Conservation (phyloP, 2,113 vertebrate species). For the Lycocorax pyrrhopterus region DNA sequence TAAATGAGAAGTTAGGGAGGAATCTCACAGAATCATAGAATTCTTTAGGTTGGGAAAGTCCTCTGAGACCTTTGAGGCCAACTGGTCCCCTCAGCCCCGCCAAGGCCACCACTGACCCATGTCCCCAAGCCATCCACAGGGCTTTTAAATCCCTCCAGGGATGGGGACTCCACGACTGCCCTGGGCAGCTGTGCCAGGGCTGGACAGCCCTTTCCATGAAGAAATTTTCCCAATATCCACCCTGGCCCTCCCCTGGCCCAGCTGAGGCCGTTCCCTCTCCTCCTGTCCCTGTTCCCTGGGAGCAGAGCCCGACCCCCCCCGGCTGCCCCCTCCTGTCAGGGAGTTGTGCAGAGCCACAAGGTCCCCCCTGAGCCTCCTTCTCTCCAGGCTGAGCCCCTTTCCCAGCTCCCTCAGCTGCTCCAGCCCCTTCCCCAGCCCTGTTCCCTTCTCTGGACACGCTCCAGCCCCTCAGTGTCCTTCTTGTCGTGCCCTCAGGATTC, state of each 20-base stretch:
- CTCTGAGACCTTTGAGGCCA: neutral
- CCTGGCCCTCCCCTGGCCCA: accelerated
- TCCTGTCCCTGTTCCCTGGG: neutral
- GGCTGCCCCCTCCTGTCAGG: neutral
- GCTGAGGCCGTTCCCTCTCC: accelerated
- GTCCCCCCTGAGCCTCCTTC: neutral
- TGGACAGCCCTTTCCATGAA: accelerated
- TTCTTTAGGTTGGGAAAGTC: neutral
- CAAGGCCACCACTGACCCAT: neutral
- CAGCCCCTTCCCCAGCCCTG: accelerated
- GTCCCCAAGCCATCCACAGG: neutral
- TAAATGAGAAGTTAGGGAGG: neutral
- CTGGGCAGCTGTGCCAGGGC: neutral
- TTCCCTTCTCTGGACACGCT: accelerated
- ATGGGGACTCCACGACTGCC: neutral
- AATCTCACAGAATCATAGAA: neutral
- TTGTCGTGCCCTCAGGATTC: neutral
- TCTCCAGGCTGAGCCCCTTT: neutral
- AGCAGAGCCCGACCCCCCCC: accelerated
- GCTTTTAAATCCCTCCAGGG: neutral
- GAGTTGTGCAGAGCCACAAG: neutral
- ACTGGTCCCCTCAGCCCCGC: neutral
- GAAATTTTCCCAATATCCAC: accelerated
- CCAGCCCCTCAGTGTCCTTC: neutral
- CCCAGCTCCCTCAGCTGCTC: neutral